A percentile compares a stretch with the other conserved stretches of the same genome.
Conservation (phyloP, 1,140 invertebrate species). For the Maniola jurtina region DNA sequence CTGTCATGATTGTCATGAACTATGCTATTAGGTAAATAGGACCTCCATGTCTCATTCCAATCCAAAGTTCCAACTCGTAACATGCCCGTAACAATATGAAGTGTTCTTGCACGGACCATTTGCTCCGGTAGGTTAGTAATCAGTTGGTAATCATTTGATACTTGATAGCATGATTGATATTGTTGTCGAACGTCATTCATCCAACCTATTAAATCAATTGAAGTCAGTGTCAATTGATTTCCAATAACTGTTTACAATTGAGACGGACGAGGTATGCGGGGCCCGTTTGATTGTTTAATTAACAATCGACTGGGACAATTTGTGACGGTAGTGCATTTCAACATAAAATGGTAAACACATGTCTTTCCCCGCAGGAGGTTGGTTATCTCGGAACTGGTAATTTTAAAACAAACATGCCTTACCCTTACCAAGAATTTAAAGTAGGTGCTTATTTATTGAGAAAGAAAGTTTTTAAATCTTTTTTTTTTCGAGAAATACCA, state of each 20-base stretch:
- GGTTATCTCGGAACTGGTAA: conserved; percentile 38
- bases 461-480: not conserved
- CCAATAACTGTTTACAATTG: conserved; percentile 76
- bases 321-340: conserved; percentile 48
- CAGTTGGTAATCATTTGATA: conserved; percentile 2
- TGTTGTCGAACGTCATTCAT: conserved; percentile 40
- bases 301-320: conserved; percentile 59
- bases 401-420: conserved; percentile 31
- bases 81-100: not conserved
- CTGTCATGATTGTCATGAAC: too few relatives aligned
- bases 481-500: not conserved
- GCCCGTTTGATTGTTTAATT: conserved; percentile 65
- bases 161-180: not conserved
- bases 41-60: too few relatives aligned
- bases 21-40: too few relatives aligned
- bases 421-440: conserved; percentile 5
- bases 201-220: conserved; percentile 53
- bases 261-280: conserved; percentile 67
- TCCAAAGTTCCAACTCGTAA: too few relatives aligned
- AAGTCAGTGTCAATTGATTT: conserved; percentile 72
- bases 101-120: not conserved
- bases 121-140: not conserved
- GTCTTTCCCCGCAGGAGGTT: conserved; percentile 50
- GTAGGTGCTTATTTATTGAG: not conserved
- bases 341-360: conserved; percentile 45